phyloP scores from a whole-genome alignment of 2,797 vertebrate species.

The Acestrorhynchus altus region DNA sequence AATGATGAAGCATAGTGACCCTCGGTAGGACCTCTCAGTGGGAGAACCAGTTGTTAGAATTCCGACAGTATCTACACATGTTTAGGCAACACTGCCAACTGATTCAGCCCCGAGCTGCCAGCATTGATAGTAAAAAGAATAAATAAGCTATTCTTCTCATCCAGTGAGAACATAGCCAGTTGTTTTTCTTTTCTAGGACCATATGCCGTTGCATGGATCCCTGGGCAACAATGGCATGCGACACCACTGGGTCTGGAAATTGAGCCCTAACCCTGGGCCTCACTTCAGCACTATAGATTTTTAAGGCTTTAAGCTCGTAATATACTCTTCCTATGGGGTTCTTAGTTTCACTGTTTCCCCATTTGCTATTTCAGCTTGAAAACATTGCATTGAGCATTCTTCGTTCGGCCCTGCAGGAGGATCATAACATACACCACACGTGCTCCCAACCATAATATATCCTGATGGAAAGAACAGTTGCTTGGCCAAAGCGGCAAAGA shows the following conservation, averaged over 20 bases:
- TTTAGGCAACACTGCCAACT: background rate
- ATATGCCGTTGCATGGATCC: background rate
- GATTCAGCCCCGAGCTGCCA: background rate
- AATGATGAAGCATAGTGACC: too few species aligned
- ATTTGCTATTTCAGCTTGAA: constrained; percentile 42
- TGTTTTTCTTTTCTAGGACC: background rate
- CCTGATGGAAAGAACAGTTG: constrained; percentile 39
- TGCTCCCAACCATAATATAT: constrained; percentile 51
- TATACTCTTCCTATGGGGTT: constrained; percentile 33
- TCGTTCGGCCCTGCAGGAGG: constrained; percentile 25
- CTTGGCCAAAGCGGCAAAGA: constrained; percentile 40
- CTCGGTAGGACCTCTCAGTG: too few species aligned
- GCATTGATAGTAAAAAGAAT: background rate
- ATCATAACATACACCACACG: constrained; percentile 34
- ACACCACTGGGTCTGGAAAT: constrained; percentile 11
- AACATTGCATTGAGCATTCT: constrained; percentile 20
- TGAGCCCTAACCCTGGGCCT: constrained; percentile 4
- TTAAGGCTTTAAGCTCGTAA: constrained; percentile 32
- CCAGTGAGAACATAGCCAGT: background rate
- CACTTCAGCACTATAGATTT: background rate
- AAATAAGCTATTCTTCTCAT: background rate
- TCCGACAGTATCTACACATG: too few species aligned
- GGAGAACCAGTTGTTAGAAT: too few species aligned
- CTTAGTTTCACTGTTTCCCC: constrained; percentile 23
- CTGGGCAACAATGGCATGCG: background rate